These are phyloP conservation scores for Plodia interpunctella DNA, from an alignment of 1,140 invertebrate species.

Conservation along the genomic window DNA sequence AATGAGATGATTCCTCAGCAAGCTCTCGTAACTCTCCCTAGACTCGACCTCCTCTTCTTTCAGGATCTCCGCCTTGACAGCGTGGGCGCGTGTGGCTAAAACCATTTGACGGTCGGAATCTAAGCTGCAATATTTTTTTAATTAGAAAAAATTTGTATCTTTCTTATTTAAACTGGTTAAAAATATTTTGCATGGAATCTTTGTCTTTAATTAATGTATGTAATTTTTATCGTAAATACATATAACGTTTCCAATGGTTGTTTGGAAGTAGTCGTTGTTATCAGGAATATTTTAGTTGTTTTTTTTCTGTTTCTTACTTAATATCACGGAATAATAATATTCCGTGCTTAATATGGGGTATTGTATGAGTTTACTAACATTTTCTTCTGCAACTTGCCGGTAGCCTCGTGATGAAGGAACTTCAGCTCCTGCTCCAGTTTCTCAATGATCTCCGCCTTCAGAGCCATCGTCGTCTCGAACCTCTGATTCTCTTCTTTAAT, in stretches of 20 bases:
- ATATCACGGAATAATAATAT: no score
- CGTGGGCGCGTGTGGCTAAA: conserved; percentile 50
- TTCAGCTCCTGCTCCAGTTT: conserved; percentile 58
- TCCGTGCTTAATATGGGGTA: no score
- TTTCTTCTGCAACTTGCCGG: conserved; percentile 65
- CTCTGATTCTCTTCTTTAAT: conserved; percentile 53
- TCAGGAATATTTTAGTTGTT: no score
- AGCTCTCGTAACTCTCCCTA: conserved; percentile 48
- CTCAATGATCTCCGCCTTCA: conserved; percentile 54
- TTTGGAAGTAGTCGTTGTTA: no score
- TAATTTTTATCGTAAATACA: no score
- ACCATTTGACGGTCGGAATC: conserved; percentile 74
- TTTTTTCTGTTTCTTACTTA: no score
- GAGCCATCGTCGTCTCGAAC: conserved; percentile 52
- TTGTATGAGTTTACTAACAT: conserved; percentile 49
- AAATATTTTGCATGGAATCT: no score
- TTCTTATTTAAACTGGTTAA: no score
- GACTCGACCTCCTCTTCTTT: conserved; percentile 61
- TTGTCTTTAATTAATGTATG: no score
- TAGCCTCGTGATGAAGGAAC: conserved; percentile 51
- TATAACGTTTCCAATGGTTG: no score
- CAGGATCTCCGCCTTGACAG: conserved; percentile 61
- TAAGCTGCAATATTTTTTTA: conserved; percentile 37
- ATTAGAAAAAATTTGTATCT: no score
- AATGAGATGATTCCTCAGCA: conserved; percentile 50